Evolutionary conservation across 2,797 vertebrate genomes (phyloP), one percentile per base, ranked within the genome.

Genomic region (Rhinophrynus dorsalis): DNA sequence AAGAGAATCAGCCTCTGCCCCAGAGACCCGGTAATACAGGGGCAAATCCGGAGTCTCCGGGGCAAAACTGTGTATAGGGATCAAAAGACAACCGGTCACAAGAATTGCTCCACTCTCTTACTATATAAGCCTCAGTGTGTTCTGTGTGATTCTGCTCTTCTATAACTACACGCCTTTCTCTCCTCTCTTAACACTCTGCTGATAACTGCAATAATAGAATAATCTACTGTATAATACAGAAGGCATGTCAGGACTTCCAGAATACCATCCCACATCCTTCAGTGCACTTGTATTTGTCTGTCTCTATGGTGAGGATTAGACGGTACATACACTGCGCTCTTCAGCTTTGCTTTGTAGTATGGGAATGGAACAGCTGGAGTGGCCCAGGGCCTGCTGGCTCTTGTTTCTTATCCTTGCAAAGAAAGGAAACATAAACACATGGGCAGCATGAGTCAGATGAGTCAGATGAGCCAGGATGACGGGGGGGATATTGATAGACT

Each of bases 291-390:
- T 72, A 58, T 72, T 72, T 64, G 54, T 72, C 68, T 72, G 68
- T 72, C 44, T 72, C 68, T 72, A 72, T 65, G 52, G 68, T 71
- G 59, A 71, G 68, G 68, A 71, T 72, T 72, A 72, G 51, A 57
- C 42, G 8, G 56, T 42, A 58, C 35, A 51, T 29, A 47, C 35
- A 30, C 26, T 37, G n/a, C 26, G 26, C 13, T 17, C 44, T 51
- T 57, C 51, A 54, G 47, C 30, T 64, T 13, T 64, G 32, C 33
- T 37, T 15, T 27, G 38, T 45, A 17, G 21, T 32, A 44, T 26
- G 21, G 32, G n/a, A 48, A 26, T 42, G 18, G 42, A 72, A 40
- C 68, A 72, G 61, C 60, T 72, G 68, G 44, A 57, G 27, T 20
- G 23, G 51, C 60, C 20, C 32, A 26, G 60, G 68, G 68, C 68